phyloP scores from a whole-genome alignment of 2,113 vertebrate species.

The Vimba vimba region DNA sequence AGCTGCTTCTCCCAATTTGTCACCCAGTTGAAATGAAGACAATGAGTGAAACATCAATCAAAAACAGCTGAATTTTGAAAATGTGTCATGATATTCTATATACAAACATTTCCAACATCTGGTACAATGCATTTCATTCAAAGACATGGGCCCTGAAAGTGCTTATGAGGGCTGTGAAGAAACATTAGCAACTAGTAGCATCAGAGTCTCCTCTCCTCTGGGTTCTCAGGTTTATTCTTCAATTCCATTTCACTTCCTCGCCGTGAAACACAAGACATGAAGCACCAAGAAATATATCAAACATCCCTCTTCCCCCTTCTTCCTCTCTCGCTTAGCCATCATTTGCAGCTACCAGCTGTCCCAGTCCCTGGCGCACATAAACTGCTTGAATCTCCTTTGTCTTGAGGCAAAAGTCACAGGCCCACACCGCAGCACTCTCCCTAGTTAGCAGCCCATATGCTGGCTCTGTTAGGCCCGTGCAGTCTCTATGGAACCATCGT shows the following conservation, averaged over 20 bases:
- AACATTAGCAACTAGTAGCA: slow-evolving; percentile 38
- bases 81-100: slow-evolving; percentile 10
- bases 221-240: slow-evolving; percentile 31
- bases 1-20: slow-evolving; percentile 39
- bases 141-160: slow-evolving; percentile 66
- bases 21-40: slow-evolving; percentile 70
- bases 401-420: slow-evolving; percentile 97
- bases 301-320: neutral
- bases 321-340: slow-evolving; percentile 81
- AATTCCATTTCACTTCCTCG: slow-evolving; percentile 39
- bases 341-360: slow-evolving; percentile 92
- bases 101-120: slow-evolving; percentile 18
- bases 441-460: slow-evolving; percentile 95
- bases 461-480: slow-evolving; percentile 94
- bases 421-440: slow-evolving; percentile 94
- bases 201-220: slow-evolving; percentile 2
- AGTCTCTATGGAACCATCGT: slow-evolving; percentile 97
- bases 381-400: slow-evolving; percentile 99
- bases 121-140: slow-evolving; percentile 48
- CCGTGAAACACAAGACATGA: slow-evolving; percentile 27
- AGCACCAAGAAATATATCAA: slow-evolving; percentile 39
- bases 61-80: slow-evolving; percentile 24
- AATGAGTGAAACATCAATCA: neutral
- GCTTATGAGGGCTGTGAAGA: slow-evolving; percentile 49
- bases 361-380: slow-evolving; percentile 92